Percentiles rank a stretch among this genome's conserved stretches.
phyloP scores from a whole-genome alignment of 2,888 invertebrate genomes.

The Plagodis dolabraria region DNA sequence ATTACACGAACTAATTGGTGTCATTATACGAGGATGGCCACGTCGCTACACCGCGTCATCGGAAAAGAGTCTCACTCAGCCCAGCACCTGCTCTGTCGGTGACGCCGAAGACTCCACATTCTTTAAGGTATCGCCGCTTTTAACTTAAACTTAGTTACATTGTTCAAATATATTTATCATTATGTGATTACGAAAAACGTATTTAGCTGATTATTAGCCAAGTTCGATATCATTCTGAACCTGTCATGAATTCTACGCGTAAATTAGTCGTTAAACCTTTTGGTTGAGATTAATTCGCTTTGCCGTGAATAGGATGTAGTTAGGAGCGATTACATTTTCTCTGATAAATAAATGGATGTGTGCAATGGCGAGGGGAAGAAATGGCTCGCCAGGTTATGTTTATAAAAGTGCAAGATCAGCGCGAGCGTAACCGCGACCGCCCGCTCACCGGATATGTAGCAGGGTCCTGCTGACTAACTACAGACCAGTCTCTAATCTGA shows the following conservation, averaged over 20 bases:
- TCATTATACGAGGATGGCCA: constrained; percentile 62
- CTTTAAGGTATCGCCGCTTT: constrained; percentile 44
- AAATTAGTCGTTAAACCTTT: constrained; percentile 49
- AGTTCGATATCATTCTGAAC: constrained; percentile 49
- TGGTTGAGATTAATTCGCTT: constrained; percentile 55
- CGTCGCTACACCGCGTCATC: constrained; percentile 1
- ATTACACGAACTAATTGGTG: constrained; percentile 70
- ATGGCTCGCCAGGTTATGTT: constrained; percentile 44
- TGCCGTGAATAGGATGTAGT: constrained; percentile 47
- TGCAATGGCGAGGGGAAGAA: constrained; percentile 48
- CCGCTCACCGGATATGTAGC: constrained; percentile 56
- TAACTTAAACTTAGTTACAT: constrained; percentile 53
- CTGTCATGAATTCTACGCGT: constrained; percentile 52
- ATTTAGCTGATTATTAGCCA: constrained; percentile 48
- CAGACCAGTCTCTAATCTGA: constrained; percentile 46
- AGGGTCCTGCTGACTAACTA: constrained; percentile 55
- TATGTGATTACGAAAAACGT: constrained; percentile 51
- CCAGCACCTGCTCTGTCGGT: constrained; percentile 15
- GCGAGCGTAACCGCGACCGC: constrained; percentile 36
- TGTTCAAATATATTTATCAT: constrained; percentile 53
- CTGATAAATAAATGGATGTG: constrained; percentile 45
- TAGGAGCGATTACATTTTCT: constrained; percentile 44
- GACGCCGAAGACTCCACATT: constrained; percentile 38
- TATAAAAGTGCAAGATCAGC: constrained; percentile 58
- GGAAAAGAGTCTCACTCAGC: constrained; percentile 12